phyloP scores from a whole-genome alignment of 30 jellyfish, hydroid and myxozoan species.

The Hydractinia echinata region DNA sequence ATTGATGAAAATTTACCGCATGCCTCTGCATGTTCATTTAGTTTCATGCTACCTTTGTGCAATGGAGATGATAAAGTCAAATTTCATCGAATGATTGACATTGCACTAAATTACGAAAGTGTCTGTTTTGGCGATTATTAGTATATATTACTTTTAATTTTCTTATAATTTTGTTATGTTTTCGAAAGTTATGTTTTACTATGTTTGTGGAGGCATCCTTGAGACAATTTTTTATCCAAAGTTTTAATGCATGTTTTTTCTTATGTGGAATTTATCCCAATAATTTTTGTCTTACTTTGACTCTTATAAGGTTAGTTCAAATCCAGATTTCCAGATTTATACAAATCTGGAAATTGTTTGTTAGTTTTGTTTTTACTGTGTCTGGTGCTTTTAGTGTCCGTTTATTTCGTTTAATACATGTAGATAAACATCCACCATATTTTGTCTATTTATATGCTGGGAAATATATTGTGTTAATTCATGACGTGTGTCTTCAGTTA shows the following conservation, averaged over 20 bases:
- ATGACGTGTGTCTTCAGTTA: background rate
- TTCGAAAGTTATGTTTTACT: too few species aligned
- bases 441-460: background rate
- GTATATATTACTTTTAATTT: background rate
- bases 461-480: background rate
- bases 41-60: background rate
- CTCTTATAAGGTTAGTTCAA: too few species aligned
- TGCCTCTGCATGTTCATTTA: background rate
- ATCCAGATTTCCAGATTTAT: background rate
- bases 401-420: too few species aligned
- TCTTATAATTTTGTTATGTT: background rate
- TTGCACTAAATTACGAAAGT: background rate
- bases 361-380: too few species aligned
- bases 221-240: too few species aligned
- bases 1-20: constrained; percentile 1
- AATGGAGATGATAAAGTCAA: background rate
- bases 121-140: background rate
- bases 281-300: too few species aligned
- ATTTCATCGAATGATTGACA: background rate
- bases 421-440: too few species aligned
- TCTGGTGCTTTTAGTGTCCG: too few species aligned
- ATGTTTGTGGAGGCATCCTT: too few species aligned
- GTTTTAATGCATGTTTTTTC: too few species aligned
- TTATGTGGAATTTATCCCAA: too few species aligned
- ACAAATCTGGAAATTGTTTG: too few species aligned